Base-by-base conservation (phyloP, 2,888 invertebrate species). In the Aradus depressus region DNA sequence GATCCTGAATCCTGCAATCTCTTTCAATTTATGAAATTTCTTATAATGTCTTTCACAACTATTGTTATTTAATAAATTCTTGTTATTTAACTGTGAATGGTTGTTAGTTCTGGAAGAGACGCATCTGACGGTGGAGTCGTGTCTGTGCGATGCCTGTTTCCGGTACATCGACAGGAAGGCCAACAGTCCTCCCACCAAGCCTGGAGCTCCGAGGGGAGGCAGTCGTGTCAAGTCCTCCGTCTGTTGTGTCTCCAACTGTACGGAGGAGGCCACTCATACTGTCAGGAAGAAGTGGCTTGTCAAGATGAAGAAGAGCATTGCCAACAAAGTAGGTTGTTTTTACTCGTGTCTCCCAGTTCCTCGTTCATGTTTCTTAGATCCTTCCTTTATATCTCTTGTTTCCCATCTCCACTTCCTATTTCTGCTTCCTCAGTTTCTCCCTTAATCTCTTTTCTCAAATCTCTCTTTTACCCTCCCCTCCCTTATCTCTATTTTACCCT, bases 61-160 rank as follows among this genome's bases (percentile, higher is more conserved):
- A 10, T 44, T 16, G 1, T 34, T n/a, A 12, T 22, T 26, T 16
- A 14, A 26, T 38, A 14, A 16, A 14, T 50, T 19, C 18, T 37
- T 35, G 4, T 44, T 35, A 38, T 53, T 45, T 42, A 23, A 22
- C 10, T 5, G 16, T 12, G 3, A 2, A 3, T 18, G 5, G 4
- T n/a, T 35, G 31, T 39, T 25, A 51, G 41, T 63, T 66, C 25
- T 62, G 83, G 82, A 81, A 60, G 88, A 87, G 64, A 82, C 83
- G 67, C 85, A 87, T 64, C 70, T 88, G 50, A 84, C 84, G 0
- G 78, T 81, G 55, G 87, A 88, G 67, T 87, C 86, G 45, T 89
- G 89, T 60, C 72, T 89, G 18, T 89, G 89, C 66, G 87, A 88
- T 67, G 87, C 88, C 8, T 89, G 89, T 64, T 88, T 85, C 67